Base-by-base conservation (phyloP, 1,140 invertebrate genomes). In the Metaphire vulgaris region DNA sequence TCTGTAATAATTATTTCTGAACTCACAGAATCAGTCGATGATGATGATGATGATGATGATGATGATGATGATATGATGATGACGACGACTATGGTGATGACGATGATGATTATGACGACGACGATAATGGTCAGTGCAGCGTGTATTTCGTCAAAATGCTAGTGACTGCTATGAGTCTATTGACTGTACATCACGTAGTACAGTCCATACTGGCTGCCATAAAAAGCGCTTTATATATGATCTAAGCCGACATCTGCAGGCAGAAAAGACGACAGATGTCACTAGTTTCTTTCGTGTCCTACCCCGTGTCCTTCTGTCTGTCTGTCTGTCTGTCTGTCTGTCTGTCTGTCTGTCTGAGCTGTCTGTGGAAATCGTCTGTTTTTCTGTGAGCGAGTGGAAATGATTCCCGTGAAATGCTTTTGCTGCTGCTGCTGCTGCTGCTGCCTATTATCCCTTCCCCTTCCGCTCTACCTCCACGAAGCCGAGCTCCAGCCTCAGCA, bases 301-400 rank as follows among this genome's bases (percentile, higher is more conserved):
- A 12, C 41, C 21, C 6, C 21, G 6, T 56, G 41, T 56, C 41
- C 21, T 6, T 56, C 41, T 56, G 41, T 56, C 41, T 56, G 41
- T 56, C 41, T 56, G 41, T 56, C 41, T 56, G 41, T 56, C 41
- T 56, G 41, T 56, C 41, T 56, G 41, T 56, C 41, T 56, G 41
- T 56, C 41, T 56, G 41, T 56, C 41, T 56, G 41, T 56, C 41
- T 56, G 41, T 56, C 41, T 56, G 41, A 56, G 6, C 41, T 56
- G 21, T 56, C 41, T 56, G 21, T 56, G 6, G 6, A 56, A 12
- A 6, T 56, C 21, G 21, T 56, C 41, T 56, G 21, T 56, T 21
- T 56, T 12, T 56, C 41, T 56, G 21, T 56, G 6, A 21, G 41
- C 41, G n/a, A n/a, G n/a, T n/a, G n/a, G n/a, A n/a, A n/a, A n/a